Percentiles rank a stretch among this genome's conserved stretches.
These are phyloP conservation scores for Globodera ellingtonae DNA, from an alignment of 1,140 invertebrate species.

Conservation along the genomic window DNA sequence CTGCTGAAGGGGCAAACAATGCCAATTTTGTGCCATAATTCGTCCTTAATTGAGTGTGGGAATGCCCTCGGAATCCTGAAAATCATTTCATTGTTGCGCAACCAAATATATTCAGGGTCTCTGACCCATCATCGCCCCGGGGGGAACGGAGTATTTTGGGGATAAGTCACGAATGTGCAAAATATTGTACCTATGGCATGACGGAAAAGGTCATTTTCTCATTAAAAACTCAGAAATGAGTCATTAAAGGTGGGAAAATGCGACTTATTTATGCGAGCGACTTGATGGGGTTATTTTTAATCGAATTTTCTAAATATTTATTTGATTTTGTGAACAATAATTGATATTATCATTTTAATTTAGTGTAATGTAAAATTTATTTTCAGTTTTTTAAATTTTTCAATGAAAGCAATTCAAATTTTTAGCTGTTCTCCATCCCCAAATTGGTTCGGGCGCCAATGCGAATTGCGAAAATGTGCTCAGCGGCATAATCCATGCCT, in stretches of 20 bases:
- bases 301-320: too few species aligned
- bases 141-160: neutral
- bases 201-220: too few species aligned
- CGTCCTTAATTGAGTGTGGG: neutral
- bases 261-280: too few species aligned
- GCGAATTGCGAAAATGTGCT: slow-evolving; percentile 13
- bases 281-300: too few species aligned
- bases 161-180: neutral
- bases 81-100: neutral
- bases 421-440: slow-evolving; percentile 9
- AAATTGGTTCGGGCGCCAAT: slow-evolving; percentile 20
- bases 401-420: too few species aligned
- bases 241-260: too few species aligned
- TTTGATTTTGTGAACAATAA: too few species aligned
- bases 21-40: neutral
- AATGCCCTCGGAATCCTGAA: neutral
- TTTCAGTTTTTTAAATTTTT: too few species aligned
- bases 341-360: too few species aligned
- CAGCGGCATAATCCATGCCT: slow-evolving; percentile 16
- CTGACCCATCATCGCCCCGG: neutral
- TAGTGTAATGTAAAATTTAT: too few species aligned
- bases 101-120: neutral
- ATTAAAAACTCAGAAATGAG: too few species aligned
- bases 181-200: too few species aligned
- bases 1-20: neutral